A percentile compares a stretch with the other conserved stretches of the same genome.
These are phyloP conservation scores for Pecten maximus DNA, from an alignment of 2,888 invertebrate species.

Conservation along the genomic window DNA sequence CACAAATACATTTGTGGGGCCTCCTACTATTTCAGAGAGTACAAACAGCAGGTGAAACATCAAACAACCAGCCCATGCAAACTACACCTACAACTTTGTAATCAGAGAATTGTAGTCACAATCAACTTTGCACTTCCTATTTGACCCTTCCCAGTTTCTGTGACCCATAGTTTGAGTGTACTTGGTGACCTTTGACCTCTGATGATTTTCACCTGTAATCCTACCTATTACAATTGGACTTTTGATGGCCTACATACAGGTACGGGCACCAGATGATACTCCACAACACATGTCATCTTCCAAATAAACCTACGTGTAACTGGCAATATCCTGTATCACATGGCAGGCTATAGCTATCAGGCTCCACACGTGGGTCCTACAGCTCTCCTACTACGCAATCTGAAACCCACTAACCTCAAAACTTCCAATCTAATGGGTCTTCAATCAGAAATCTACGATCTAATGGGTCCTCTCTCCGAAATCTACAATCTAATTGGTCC, in stretches of 20 bases:
- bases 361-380: too few relatives aligned
- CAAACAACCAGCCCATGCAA: not conserved
- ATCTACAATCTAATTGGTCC: too few relatives aligned
- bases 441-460: too few relatives aligned
- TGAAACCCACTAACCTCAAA: too few relatives aligned
- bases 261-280: not conserved
- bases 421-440: too few relatives aligned
- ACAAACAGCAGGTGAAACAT: not conserved
- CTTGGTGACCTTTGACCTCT: not conserved
- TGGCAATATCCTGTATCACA: not conserved
- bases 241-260: not conserved
- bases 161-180: not conserved
- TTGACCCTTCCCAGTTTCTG: not conserved
- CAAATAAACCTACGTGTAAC: not conserved
- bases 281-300: not conserved
- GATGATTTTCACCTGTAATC: not conserved
- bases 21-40: not conserved
- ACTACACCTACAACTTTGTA: not conserved
- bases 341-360: not conserved
- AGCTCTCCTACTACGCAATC: too few relatives aligned
- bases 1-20: not conserved
- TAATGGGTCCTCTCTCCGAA: too few relatives aligned
- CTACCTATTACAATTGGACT: not conserved
- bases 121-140: not conserved
- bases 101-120: not conserved